Base-by-base conservation (phyloP, 2,888 invertebrate species). In the Alviniconcha strummeri region DNA sequence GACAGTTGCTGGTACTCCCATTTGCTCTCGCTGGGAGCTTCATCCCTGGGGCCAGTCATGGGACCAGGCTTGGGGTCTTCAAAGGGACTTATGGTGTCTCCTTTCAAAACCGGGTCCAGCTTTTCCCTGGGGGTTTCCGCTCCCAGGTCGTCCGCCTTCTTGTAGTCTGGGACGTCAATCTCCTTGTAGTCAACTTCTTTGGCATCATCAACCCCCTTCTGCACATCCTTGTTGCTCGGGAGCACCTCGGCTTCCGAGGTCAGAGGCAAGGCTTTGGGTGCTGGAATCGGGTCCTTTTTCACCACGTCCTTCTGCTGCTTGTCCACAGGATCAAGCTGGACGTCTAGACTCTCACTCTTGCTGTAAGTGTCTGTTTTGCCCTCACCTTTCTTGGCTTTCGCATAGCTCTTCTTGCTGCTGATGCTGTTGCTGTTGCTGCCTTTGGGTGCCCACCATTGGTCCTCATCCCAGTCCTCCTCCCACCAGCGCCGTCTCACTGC, bases 381-480 rank as follows among this genome's bases (percentile, higher is more conserved):
- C 82, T 82, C 82, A 82, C 82, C 83, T 83, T 57, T 60, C 60
- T 71, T 72, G 36, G 55, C 36, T 19, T 60, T 60, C 60, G 1
- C 60, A 60, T 60, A 60, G 13, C 60, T 60, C 60, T 60, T 60
- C 60, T 60, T 77, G 60, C n/a, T 83, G 83, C 64, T 72, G 83
- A 52, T 9, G 67, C 19, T 56, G 67, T 55, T 77, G 76, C 36
- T 78, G 69, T 64, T 19, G 74, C 75, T 75, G 60, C n/a, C 80
- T 56, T 74, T 80, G 52, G 79, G 80, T 54, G 79, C 11, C 83
- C 80, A 83, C 86, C 86, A 86, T 36, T 84, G 64, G 9, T 84
- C 78, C 60, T 86, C 86, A 71, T 86, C 83, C 79, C 84, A 76
- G 54, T 82, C 81, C 67, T 82, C 81, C 64, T 84, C 83, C 86